Percentiles rank a stretch among this genome's conserved stretches.
phyloP scores from a whole-genome alignment of 2,113 vertebrate species.

The Gallinago jamesoni region DNA sequence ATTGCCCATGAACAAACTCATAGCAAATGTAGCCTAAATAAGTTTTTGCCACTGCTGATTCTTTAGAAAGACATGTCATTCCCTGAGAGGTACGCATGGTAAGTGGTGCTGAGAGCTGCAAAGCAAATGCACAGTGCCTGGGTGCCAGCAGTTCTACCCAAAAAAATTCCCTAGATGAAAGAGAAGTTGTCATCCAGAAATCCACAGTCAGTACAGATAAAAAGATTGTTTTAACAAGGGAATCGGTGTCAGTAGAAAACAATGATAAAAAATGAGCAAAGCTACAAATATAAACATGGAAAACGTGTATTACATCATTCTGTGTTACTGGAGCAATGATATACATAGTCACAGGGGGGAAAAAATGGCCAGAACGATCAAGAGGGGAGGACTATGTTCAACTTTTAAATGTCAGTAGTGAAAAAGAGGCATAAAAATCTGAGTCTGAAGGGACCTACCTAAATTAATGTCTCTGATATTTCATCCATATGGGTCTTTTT shows the following conservation, averaged over 20 bases:
- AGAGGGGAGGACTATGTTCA: background rate
- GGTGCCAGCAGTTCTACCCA: background rate
- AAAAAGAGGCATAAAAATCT: constrained; percentile 8
- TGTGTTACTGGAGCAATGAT: background rate
- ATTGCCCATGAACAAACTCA: background rate
- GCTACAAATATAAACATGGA: background rate
- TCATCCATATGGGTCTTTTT: background rate
- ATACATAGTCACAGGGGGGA: background rate
- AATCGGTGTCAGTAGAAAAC: background rate
- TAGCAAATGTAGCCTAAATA: background rate
- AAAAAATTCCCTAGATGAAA: background rate
- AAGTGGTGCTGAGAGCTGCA: background rate
- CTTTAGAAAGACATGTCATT: background rate
- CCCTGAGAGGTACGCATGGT: background rate
- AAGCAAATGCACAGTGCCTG: background rate
- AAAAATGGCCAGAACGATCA: background rate
- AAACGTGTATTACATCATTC: background rate
- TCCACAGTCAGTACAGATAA: background rate
- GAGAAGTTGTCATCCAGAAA: constrained; percentile 7
- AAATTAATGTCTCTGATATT: background rate
- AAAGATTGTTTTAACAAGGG: background rate
- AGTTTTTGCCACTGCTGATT: background rate
- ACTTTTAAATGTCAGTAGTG: constrained; percentile 3
- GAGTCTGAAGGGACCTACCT: constrained; percentile 3
- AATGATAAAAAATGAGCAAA: background rate